Conservation (phyloP, 2,113 vertebrate species). For the Origma solitaria region DNA sequence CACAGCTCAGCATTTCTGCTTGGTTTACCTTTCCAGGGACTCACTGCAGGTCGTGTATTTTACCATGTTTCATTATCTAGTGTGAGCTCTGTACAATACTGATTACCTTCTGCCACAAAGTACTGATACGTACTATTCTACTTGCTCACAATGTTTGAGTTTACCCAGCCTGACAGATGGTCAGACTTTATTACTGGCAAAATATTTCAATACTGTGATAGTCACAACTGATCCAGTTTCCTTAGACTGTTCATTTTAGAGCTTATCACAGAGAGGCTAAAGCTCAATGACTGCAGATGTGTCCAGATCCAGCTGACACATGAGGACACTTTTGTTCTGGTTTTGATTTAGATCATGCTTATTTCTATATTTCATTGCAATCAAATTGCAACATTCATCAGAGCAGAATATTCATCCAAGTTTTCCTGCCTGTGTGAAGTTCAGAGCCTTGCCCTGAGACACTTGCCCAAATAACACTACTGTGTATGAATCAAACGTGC, state of each 20-base stretch:
- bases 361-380: neutral
- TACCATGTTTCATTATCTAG: neutral
- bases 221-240: neutral
- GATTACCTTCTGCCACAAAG: neutral
- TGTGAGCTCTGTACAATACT: neutral
- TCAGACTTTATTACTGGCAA: neutral
- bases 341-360: neutral
- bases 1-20: neutral
- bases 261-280: neutral
- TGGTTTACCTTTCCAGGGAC: neutral
- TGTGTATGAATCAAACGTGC: rapidly evolving
- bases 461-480: neutral
- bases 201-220: neutral
- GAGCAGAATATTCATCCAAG: neutral
- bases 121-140: neutral
- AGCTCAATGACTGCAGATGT: neutral
- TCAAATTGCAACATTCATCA: neutral
- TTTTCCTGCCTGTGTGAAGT: neutral
- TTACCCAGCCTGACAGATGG: neutral
- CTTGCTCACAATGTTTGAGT: neutral
- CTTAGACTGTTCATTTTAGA: neutral
- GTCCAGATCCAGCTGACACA: neutral
- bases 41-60: neutral
- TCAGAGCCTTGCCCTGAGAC: neutral
- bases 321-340: neutral